Evolutionary conservation across 2,797 vertebrate genomes (phyloP).

Genomic region (Gadopsis marmoratus): DNA sequence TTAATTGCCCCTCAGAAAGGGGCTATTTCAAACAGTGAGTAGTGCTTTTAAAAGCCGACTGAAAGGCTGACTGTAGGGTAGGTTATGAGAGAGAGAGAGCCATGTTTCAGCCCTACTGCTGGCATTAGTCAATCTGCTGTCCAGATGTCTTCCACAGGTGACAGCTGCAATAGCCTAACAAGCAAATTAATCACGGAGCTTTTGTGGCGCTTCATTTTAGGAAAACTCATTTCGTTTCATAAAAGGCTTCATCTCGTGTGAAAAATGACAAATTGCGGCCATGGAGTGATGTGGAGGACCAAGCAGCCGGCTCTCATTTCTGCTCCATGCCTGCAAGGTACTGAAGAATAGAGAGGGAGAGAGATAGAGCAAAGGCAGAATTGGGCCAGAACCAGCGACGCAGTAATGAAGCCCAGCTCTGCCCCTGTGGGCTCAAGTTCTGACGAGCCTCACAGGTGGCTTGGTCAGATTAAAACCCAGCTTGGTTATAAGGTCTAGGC

Average conservation of each 20-base stretch:
- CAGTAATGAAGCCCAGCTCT: conserved; percentile 84
- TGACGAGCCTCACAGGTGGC: conserved; percentile 86
- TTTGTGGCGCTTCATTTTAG: conserved; percentile 88
- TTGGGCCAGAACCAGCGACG: conserved; percentile 80
- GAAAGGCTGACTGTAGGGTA: conserved; percentile 82
- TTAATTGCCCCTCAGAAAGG: conserved; percentile 87
- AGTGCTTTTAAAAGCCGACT: conserved; percentile 85
- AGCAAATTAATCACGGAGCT: conserved; percentile 90
- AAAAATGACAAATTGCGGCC: conserved; percentile 89
- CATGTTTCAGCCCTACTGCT: conserved; percentile 82
- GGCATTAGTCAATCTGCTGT: conserved; percentile 90
- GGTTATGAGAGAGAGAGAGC: conserved; percentile 75
- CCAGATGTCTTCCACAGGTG: conserved; percentile 91
- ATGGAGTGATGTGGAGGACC: conserved; percentile 83
- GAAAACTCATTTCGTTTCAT: conserved; percentile 90
- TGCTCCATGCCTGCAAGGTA: conserved; percentile 81
- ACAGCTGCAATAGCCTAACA: conserved; percentile 91
- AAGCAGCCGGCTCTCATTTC: conserved; percentile 79
- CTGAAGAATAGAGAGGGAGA: conserved; percentile 76
- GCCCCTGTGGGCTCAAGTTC: conserved; percentile 82
- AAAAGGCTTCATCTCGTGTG: conserved; percentile 89
- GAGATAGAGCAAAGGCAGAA: conserved; percentile 79
- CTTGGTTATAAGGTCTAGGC: conserved; percentile 72
- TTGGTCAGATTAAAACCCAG: conserved; percentile 83
- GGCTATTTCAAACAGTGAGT: conserved; percentile 82